Evolutionary conservation across 1,140 invertebrate species (phyloP).

Genomic region (Trissolcus basalis): DNA sequence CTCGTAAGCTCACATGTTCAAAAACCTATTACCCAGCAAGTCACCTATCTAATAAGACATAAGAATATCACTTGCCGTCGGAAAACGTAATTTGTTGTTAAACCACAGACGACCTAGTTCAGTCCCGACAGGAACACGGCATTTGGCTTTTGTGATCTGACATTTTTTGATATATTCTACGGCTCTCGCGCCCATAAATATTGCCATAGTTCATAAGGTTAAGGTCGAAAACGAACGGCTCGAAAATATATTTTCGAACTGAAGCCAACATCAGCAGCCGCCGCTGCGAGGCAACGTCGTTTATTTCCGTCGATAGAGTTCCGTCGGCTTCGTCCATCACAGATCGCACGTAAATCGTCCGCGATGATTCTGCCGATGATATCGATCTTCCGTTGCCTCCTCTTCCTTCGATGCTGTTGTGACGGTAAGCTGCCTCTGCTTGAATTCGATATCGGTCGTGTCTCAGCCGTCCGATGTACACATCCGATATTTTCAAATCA

Average conservation of each 20-base stretch:
- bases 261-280: too few relatives aligned
- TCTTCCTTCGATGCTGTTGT: constrained; percentile 13
- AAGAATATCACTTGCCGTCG: not conserved
- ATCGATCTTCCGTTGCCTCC: constrained; percentile 23
- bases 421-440: constrained; percentile 46
- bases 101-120: constrained; percentile 24
- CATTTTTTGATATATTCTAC: constrained; percentile 32
- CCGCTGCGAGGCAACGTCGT: constrained; percentile 29
- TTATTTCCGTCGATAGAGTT: constrained; percentile 58
- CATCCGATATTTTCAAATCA: constrained; percentile 50
- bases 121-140: constrained; percentile 11
- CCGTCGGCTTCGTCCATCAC: constrained; percentile 58
- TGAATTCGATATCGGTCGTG: constrained; percentile 62
- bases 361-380: constrained; percentile 62
- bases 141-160: constrained; percentile 23
- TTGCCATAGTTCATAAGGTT: constrained; percentile 42
- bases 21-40: constrained; percentile 1
- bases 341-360: constrained; percentile 65
- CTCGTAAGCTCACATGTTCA: not conserved
- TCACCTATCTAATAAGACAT: not conserved
- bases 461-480: constrained; percentile 49
- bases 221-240: constrained; percentile 43
- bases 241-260: constrained; percentile 25
- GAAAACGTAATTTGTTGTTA: constrained; percentile 14
- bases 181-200: constrained; percentile 27